These are phyloP conservation scores for Pseudotriccus pelzelni DNA, from an alignment of 2,797 vertebrate species.

Conservation along the genomic window DNA sequence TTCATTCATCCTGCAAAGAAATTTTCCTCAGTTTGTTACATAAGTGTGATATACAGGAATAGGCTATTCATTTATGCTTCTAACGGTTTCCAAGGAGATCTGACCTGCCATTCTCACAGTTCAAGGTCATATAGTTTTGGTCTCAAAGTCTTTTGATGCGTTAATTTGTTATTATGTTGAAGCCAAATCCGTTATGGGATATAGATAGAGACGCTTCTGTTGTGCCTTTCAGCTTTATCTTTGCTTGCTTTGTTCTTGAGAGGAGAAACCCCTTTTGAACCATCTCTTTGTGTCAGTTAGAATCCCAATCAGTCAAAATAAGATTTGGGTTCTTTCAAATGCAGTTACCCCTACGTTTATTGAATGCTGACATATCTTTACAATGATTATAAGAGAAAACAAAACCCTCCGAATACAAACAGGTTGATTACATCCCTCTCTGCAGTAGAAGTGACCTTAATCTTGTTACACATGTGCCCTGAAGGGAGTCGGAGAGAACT, in stretches of 20 bases:
- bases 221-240: background rate
- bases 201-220: background rate
- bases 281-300: background rate
- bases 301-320: background rate
- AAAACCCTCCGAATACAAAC: background rate
- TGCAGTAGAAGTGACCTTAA: background rate
- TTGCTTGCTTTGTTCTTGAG: background rate
- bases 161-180: background rate
- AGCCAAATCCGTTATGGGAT: background rate
- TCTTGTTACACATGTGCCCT: background rate
- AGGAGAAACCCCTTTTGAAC: background rate
- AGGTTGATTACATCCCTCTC: background rate
- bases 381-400: background rate
- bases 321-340: background rate
- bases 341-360: background rate
- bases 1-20: conserved; percentile 13
- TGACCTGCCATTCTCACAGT: background rate
- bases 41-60: fast-evolving
- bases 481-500: background rate
- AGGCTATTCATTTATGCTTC: background rate
- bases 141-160: background rate
- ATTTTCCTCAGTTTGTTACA: background rate
- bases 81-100: conserved; percentile 7
- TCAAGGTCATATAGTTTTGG: conserved; percentile 25
- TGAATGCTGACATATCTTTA: background rate